Base-by-base conservation (phyloP, 1,140 invertebrate genomes). In the Drosophila littoralis region DNA sequence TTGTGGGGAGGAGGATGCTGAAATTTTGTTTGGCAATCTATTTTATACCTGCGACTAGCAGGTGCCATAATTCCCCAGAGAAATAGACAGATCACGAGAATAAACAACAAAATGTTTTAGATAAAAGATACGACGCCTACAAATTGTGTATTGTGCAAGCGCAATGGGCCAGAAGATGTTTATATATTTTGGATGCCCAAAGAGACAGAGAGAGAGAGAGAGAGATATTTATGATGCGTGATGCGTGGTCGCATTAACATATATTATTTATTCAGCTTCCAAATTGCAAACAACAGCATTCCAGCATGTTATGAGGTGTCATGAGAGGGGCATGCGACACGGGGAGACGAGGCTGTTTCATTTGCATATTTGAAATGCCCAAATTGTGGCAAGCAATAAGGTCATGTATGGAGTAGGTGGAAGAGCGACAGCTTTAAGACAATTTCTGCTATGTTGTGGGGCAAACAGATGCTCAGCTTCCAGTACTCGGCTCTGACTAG, bases 121-220 rank as follows among this genome's bases (percentile, higher is more conserved):
- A 81, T 86, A 81, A 68, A 86, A 75, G 40, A 46, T 50, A 69
- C 67, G 73, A 86, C 83, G 84, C 79, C 83, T 77, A 86, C 79
- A 79, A 88, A 42, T 57, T 64, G 60, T 51, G n/a, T 61, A 52
- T 83, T 77, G 64, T 66, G 67, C 67, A 84, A 80, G 40, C 51
- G 40, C 51, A 48, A 6, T 42, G 55, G 48, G 59, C 15, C 51
- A 46, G n/a, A 59, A 64, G 40, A 36, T 28, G 36, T 66, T 28
- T 32, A 43, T 54, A 42, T 35, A 17, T 22, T 22, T 10, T 75
- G 28, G 60, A 42, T 66, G 12, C 15, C 0, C 6, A 8, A 28
- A 48, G 38, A 12, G 12, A 33, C 38, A 45, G 60, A 32, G 35
- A 50, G 10, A 35, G 45, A 40, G 51, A 33, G 43, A 9, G 45